Evolutionary conservation across 1,140 invertebrate genomes (phyloP).

Genomic region (Polypedilum vanderplanki): DNA sequence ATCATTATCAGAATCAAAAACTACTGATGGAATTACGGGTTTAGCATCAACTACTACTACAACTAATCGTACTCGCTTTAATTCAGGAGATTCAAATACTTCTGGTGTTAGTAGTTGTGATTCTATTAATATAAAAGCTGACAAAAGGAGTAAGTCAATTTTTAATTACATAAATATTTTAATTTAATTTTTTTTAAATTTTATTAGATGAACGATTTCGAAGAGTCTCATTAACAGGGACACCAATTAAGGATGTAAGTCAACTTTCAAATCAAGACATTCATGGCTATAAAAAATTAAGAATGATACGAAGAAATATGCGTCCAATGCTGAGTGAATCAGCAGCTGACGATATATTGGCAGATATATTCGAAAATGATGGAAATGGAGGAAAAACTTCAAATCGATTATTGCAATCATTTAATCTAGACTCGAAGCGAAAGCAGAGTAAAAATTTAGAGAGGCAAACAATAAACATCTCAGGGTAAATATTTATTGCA

Average conservation of each 20-base stretch:
- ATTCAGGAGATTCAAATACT: slow-evolving; percentile 60
- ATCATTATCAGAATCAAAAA: slow-evolving; percentile 58
- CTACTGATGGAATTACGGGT: slow-evolving; percentile 43
- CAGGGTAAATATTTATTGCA: slow-evolving; percentile 21
- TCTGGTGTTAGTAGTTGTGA: slow-evolving; percentile 72
- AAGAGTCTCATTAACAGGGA: slow-evolving; percentile 35
- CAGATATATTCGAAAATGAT: slow-evolving; percentile 36
- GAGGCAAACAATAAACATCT: slow-evolving; percentile 33
- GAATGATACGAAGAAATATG: slow-evolving; percentile 61
- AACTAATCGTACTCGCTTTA: slow-evolving; percentile 40
- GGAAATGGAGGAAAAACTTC: slow-evolving; percentile 34
- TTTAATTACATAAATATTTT: slow-evolving; percentile 29
- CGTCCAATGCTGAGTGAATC: slow-evolving; percentile 45
- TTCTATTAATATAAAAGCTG: slow-evolving; percentile 50
- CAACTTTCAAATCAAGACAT: slow-evolving; percentile 59
- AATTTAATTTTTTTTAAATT: slow-evolving; percentile 30
- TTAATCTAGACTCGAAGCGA: slow-evolving; percentile 34
- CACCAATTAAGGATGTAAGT: slow-evolving; percentile 26
- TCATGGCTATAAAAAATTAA: slow-evolving; percentile 72
- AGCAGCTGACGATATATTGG: slow-evolving; percentile 37
- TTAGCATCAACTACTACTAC: slow-evolving; percentile 31
- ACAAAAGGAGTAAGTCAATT: slow-evolving; percentile 32
- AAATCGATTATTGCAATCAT: too few relatives aligned
- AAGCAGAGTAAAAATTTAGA: slow-evolving; percentile 39
- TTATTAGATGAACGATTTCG: slow-evolving; percentile 36